A percentile compares a stretch with the other conserved stretches of the same genome.
phyloP scores from a whole-genome alignment of 1,140 invertebrate genomes.

The Eumaeus atala region DNA sequence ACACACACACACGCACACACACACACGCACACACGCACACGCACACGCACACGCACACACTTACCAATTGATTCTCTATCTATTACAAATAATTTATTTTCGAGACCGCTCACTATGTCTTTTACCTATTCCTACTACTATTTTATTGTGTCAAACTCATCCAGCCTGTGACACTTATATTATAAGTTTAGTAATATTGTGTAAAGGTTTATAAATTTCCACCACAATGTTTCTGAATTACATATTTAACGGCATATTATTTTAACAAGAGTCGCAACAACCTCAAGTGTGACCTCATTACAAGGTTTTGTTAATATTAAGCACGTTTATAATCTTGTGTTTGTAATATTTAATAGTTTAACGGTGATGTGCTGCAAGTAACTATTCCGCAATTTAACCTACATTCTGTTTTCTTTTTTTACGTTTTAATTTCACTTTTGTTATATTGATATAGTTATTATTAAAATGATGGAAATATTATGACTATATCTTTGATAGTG shows the following conservation, averaged over 20 bases:
- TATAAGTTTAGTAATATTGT: background rate
- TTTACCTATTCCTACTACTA: background rate
- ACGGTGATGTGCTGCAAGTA: conserved; percentile 1
- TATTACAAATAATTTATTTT: too few relatives aligned
- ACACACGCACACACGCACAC: too few relatives aligned
- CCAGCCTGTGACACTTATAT: background rate
- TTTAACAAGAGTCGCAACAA: conserved; percentile 7
- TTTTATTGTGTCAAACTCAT: background rate
- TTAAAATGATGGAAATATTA: too few relatives aligned
- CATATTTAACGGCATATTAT: conserved; percentile 2
- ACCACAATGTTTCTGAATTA: background rate
- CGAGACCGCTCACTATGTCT: too few relatives aligned
- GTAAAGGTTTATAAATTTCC: conserved; percentile 1
- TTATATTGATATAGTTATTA: background rate
- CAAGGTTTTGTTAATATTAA: conserved; percentile 7
- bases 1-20: too few relatives aligned
- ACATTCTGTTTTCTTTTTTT: conserved; percentile 2
- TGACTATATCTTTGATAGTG: too few relatives aligned
- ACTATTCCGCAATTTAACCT: background rate
- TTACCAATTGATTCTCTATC: too few relatives aligned
- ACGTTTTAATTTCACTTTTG: background rate
- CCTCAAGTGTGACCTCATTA: conserved; percentile 7
- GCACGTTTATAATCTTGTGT: conserved; percentile 2
- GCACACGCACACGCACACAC: too few relatives aligned
- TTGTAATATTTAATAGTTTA: background rate